Conservation (phyloP, 2,797 vertebrate species). For the Xenopus petersii region DNA sequence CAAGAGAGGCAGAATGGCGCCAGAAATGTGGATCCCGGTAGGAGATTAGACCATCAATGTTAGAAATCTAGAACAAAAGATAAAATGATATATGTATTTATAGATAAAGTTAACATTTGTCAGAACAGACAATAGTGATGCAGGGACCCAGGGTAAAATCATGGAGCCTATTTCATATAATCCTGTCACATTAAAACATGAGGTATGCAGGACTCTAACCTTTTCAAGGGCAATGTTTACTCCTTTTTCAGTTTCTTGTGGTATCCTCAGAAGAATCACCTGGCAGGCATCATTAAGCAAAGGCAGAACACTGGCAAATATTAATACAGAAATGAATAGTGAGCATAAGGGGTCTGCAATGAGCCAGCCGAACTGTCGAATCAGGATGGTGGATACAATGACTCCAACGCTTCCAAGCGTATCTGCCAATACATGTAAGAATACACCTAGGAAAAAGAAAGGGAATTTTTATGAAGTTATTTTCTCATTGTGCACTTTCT, state of each 20-base stretch:
- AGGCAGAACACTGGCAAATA: conserved; percentile 95
- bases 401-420: conserved; percentile 95
- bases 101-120: too few relatives aligned
- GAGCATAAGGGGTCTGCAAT: conserved; percentile 97
- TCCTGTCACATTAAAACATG: too few relatives aligned
- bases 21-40: conserved; percentile 95
- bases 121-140: too few relatives aligned
- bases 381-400: conserved; percentile 93
- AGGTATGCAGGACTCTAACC: conserved; percentile 61
- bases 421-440: conserved; percentile 92
- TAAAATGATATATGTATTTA: too few relatives aligned
- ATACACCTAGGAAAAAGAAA: conserved; percentile 78
- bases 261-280: conserved; percentile 84
- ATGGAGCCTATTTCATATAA: too few relatives aligned
- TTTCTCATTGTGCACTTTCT: too few relatives aligned
- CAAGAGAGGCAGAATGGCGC: conserved; percentile 88
- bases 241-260: conserved; percentile 88
- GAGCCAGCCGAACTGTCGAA: conserved; percentile 96
- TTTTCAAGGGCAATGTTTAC: conserved; percentile 87
- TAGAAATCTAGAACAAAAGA: conserved; percentile 78
- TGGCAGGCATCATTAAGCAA: conserved; percentile 92
- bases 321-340: conserved; percentile 90
- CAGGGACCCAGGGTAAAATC: too few relatives aligned
- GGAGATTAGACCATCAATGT: conserved; percentile 92
- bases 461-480: too few relatives aligned